Percentiles rank a stretch among this genome's conserved stretches.
Conservation (phyloP, 2,888 invertebrate genomes). For the Neocrepidodera transversa region DNA sequence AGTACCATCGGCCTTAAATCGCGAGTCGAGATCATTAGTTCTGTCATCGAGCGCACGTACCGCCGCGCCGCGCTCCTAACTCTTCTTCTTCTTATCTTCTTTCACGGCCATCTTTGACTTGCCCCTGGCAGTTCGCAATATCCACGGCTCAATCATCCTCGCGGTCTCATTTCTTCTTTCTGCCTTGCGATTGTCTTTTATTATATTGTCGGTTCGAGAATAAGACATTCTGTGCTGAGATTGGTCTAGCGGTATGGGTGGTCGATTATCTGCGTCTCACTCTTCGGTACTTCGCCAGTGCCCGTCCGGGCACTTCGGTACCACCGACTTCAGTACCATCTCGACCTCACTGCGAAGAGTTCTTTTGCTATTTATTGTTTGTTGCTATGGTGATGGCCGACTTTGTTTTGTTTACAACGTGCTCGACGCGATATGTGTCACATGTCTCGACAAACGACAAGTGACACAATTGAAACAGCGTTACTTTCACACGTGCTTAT, state of each 20-base stretch:
- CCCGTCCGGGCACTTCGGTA: conserved; percentile 13
- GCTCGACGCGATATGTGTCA: conserved; percentile 6
- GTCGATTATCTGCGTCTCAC: conserved; percentile 50
- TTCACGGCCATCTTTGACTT: conserved; percentile 50
- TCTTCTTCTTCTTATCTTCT: conserved; percentile 35
- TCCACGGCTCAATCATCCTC: conserved; percentile 60
- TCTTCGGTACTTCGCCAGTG: conserved; percentile 36
- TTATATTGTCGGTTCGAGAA: conserved; percentile 59
- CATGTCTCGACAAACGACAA: conserved; percentile 15
- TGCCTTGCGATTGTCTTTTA: conserved; percentile 60
- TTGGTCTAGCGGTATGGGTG: conserved; percentile 62
- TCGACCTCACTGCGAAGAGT: conserved; percentile 28
- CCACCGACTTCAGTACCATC: conserved; percentile 52
- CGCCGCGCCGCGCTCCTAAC: conserved; percentile 39
- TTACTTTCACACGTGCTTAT: neutral
- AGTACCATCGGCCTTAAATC: conserved; percentile 44
- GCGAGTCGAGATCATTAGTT: conserved; percentile 49
- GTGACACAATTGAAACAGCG: neutral
- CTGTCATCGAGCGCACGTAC: conserved; percentile 51
- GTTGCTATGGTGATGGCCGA: conserved; percentile 22
- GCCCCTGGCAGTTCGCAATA: conserved; percentile 54
- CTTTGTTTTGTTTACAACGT: conserved; percentile 19
- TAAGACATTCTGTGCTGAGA: conserved; percentile 61
- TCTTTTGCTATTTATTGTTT: conserved; percentile 43
- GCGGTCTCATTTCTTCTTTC: conserved; percentile 58